Evolutionary conservation across 2,888 invertebrate genomes (phyloP).

Genomic region (Zaprionus obscuricornis): DNA sequence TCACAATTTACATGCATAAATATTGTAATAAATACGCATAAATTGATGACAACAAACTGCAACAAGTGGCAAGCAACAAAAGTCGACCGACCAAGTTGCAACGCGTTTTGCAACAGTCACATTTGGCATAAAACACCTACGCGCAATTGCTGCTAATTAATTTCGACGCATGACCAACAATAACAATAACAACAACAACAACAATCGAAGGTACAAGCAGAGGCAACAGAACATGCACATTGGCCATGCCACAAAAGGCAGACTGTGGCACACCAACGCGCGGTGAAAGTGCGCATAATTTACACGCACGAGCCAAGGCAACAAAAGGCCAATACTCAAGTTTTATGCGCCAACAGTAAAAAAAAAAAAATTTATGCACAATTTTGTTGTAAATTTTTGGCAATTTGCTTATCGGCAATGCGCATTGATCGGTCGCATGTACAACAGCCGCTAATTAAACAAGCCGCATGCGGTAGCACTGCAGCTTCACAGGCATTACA

Average conservation of each 20-base stretch:
- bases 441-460: constrained; percentile 59
- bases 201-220: constrained; percentile 40
- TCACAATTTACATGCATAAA: constrained; percentile 56
- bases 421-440: constrained; percentile 13
- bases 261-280: constrained; percentile 40
- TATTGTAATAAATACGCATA: constrained; percentile 63
- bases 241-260: constrained; percentile 33
- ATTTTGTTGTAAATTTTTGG: constrained; percentile 57
- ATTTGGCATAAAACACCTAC: constrained; percentile 64
- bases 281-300: constrained; percentile 75
- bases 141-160: constrained; percentile 64
- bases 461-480: constrained; percentile 69
- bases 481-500: no score
- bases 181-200: constrained; percentile 37
- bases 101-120: constrained; percentile 27
- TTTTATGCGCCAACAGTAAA: constrained; percentile 27
- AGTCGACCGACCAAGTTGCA: constrained; percentile 6
- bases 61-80: constrained; percentile 41
- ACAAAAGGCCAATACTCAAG: constrained; percentile 2
- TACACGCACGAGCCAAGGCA: constrained; percentile 62
- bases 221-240: background rate
- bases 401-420: constrained; percentile 71
- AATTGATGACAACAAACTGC: constrained; percentile 60
- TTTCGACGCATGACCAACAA: constrained; percentile 52
- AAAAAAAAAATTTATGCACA: constrained; percentile 41